Percentiles rank a stretch among this genome's conserved stretches.
phyloP scores from a whole-genome alignment of 2,797 vertebrate species.

The Clarias laeviceps region DNA sequence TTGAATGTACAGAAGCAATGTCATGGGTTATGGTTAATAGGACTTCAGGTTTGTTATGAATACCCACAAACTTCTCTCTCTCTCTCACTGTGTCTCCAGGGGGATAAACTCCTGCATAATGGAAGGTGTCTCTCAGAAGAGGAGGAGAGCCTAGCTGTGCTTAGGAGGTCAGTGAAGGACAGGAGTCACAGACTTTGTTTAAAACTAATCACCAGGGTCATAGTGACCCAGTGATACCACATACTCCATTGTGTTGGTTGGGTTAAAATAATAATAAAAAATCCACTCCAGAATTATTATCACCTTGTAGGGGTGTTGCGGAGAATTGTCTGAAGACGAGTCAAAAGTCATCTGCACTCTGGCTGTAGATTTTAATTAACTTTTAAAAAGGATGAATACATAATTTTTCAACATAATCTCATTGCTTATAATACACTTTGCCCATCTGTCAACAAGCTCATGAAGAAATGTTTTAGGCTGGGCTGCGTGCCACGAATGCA shows the following conservation, averaged over 20 bases:
- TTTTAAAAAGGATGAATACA: no score
- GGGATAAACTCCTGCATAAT: conserved; percentile 74
- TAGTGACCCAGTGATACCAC: neutral
- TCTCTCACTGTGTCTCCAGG: conserved; percentile 65
- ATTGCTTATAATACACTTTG: no score
- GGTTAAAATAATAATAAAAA: no score
- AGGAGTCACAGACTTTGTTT: neutral
- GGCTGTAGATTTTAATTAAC: no score
- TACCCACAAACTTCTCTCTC: neutral
- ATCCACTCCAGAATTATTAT: neutral
- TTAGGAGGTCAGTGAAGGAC: conserved; percentile 68
- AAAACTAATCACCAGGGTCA: neutral
- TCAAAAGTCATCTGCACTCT: no score
- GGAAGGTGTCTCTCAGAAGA: conserved; percentile 86
- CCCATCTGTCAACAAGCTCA: no score
- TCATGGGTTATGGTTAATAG: neutral
- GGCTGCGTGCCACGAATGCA: no score
- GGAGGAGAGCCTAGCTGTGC: conserved; percentile 92
- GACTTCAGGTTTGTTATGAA: neutral
- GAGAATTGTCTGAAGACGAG: no score
- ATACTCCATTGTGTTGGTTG: neutral
- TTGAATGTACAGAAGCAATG: neutral
- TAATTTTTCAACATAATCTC: no score
- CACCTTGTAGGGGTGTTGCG: neutral
- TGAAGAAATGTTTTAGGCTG: no score